A percentile compares a stretch with the other conserved stretches of the same genome.
Evolutionary conservation across 37 sponge, comb jelly and placozoan genomes (phyloP).

Genomic region (Halichondria panicea): DNA sequence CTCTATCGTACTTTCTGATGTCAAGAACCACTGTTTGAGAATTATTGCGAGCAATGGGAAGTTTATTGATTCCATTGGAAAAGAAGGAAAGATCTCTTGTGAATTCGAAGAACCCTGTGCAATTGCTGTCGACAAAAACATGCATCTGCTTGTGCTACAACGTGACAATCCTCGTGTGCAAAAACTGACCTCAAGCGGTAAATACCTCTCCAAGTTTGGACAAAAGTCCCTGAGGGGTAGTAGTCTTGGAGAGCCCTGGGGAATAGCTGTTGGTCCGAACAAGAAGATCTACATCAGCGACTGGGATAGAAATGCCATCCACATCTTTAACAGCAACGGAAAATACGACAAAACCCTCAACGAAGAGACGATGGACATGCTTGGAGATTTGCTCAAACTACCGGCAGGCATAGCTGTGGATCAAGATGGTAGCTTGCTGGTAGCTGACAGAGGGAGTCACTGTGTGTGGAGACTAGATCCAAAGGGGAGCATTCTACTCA

Average conservation of each 20-base stretch:
- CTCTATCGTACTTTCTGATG: constrained; percentile 25
- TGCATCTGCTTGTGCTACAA: constrained; percentile 11
- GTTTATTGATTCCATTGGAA: constrained; percentile 27
- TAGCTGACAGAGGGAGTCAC: constrained; percentile 34
- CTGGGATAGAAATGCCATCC: constrained; percentile 30
- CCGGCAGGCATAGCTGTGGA: constrained; percentile 34
- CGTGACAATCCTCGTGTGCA: constrained; percentile 28
- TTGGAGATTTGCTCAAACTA: constrained; percentile 14
- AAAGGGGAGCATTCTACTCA: not conserved
- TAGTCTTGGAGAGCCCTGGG: constrained; percentile 36
- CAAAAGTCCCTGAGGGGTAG: not conserved
- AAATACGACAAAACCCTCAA: not conserved
- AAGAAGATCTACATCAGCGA: constrained; percentile 25
- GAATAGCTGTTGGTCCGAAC: constrained; percentile 16
- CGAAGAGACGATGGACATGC: not conserved
- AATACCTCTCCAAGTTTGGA: constrained; percentile 23
- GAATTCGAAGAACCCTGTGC: constrained; percentile 27
- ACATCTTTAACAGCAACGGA: constrained; percentile 24
- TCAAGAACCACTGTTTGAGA: constrained; percentile 30
- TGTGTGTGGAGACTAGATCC: constrained; percentile 35
- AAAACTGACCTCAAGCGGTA: constrained; percentile 14
- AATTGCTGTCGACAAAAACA: constrained; percentile 3
- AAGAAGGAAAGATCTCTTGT: constrained; percentile 11
- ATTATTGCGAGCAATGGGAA: constrained; percentile 35
- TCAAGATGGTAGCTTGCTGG: constrained; percentile 10